Base-by-base conservation (phyloP, 2,888 invertebrate genomes). In the Meganola albula region DNA sequence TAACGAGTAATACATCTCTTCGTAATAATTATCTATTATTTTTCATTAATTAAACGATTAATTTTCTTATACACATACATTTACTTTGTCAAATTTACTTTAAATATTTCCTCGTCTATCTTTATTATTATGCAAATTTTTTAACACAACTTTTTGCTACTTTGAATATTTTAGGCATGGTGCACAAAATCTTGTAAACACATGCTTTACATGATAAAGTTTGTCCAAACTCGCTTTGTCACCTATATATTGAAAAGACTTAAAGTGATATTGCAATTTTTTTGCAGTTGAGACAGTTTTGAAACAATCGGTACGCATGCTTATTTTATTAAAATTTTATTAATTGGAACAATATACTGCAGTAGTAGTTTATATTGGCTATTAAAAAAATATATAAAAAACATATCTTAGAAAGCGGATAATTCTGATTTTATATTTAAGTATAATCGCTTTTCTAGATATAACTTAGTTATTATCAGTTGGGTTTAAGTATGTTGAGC, bases 1-100 rank as follows among this genome's bases (percentile, higher is more conserved):
- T 88, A 91, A 91, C 88, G 93, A 93, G 93, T 93, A 93, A 92
- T 87, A 79, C 83, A 79, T 79, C 74, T 85, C 80, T 87, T 74
- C 74, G 73, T 80, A 71, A 83, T 87, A 79, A n/a, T n/a, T 76
- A 76, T 72, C 69, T 69, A 78, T 78, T 82, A 78, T 77, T 75
- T 74, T 74, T 74, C n/a, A n/a, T n/a, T n/a, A n/a, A n/a, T n/a
- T n/a, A n/a, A n/a, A n/a, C n/a, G n/a, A n/a, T n/a, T n/a, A n/a
- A n/a, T n/a, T n/a, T n/a, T n/a, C n/a, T n/a, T n/a, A n/a, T n/a
- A n/a, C n/a, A n/a, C n/a, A 82, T 82, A 83, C 74, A 80, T 80
- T 74, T 63, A 63, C 53, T 69, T 71, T 63, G 67, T 75, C 75
- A 72, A 40, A 57, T 75, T 78, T 64, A 63, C 73, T 74, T 74